Evolutionary conservation across 2,888 invertebrate genomes (phyloP).

Genomic region (Platycnemis pennipes): DNA sequence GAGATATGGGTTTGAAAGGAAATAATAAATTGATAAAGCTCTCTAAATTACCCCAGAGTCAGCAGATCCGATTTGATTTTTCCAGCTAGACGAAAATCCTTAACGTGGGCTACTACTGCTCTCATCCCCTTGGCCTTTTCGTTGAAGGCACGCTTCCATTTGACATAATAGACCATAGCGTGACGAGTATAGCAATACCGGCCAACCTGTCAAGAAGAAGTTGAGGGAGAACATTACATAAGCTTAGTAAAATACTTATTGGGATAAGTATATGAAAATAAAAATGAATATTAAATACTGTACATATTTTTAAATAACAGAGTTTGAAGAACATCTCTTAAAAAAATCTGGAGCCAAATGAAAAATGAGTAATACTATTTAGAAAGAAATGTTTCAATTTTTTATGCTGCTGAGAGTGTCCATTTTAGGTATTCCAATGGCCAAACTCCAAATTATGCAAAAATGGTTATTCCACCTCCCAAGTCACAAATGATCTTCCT

Average conservation of each 20-base stretch:
- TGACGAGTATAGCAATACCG: conserved; percentile 69
- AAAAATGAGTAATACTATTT: no score
- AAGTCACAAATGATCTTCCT: no score
- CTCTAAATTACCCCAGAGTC: conserved; percentile 69
- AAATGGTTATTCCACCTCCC: no score
- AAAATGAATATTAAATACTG: no score
- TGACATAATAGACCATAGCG: conserved; percentile 69
- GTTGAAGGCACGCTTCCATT: conserved; percentile 69
- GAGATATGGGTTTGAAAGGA: no score
- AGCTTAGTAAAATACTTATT: background rate
- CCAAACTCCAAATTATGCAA: no score
- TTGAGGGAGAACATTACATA: background rate
- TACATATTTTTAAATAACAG: background rate
- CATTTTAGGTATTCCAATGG: no score
- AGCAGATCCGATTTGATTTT: conserved; percentile 69
- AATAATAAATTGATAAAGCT: no score
- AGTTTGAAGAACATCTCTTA: no score
- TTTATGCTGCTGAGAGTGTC: no score
- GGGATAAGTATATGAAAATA: background rate
- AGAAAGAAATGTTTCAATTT: no score
- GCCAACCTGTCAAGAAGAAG: conserved; percentile 45
- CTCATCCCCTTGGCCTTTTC: conserved; percentile 69
- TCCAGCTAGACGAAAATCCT: conserved; percentile 68
- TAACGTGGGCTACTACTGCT: conserved; percentile 68
- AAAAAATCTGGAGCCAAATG: no score